Evolutionary conservation across 2,113 vertebrate genomes (phyloP), one percentile per base, ranked within the genome.

Genomic region (Ornithorhynchus anatinus): DNA sequence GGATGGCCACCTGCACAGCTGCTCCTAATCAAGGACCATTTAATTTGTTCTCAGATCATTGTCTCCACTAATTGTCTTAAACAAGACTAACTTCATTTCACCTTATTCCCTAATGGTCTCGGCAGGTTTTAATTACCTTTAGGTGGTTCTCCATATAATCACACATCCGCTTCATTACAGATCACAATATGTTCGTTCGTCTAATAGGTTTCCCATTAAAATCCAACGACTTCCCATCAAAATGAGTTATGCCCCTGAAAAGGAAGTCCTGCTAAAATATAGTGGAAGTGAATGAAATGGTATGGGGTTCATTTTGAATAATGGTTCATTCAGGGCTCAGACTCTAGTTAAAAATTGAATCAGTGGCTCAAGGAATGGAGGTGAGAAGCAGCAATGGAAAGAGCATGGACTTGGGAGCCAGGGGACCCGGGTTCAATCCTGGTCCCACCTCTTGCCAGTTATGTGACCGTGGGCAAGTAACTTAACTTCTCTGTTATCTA

Each of bases 151-250:
- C 77, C 0, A 8, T 75, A 33, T 85, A 83, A 83, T 80, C 65
- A 58, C 82, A 85, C 84, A 86, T 88, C 82, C 51, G 86, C 84
- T 92, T 92, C 88, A 88, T 91, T 92, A 92, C 87, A 89, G 91
- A 89, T 83, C 84, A 85, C 90, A 91, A 85, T 89, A 90, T 90
- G 90, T 91, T 91, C 86, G 90, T 91, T 91, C 86, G 77, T 82
- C 84, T 92, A 93, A 92, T 91, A 79, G 80, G 90, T 89, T 91
- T 92, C 90, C 88, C 90, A 80, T 91, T 91, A 93, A 93, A 92
- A 88, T 90, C 87, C 86, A 88, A 87, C 83, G 86, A 87, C 86
- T 86, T 85, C 84, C 85, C 86, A 87, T 94, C 92, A 92, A 89
- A 84, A 86, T 91, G 89, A 92, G 53, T 91, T 89, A 91, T 84